Base-by-base conservation (phyloP, 2,797 vertebrate species). In the Enteromius mattozi region DNA sequence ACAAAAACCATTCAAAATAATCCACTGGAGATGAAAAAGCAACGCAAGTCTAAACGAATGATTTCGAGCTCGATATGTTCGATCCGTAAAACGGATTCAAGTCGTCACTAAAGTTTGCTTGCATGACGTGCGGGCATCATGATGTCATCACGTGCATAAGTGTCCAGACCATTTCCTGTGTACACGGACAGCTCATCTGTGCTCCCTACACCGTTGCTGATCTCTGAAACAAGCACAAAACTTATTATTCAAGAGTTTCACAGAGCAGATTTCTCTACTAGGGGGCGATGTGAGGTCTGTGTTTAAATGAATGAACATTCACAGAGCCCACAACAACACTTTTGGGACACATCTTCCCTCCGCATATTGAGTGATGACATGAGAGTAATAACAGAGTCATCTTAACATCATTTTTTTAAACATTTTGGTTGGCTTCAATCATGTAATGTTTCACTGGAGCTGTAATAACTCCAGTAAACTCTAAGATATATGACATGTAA, bases 121-220 rank as follows among this genome's bases (percentile, higher is more conserved):
- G 59, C 9, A 8, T 75, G 80, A 75, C 14, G 14, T 65, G 45
- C 6, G 17, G 45, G 71, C 6, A 35, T 76, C 71, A 76, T 16
- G 33, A 94, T 86, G 65, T 92, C 82, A 81, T 94, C 93, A 0
- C 93, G 95, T 89, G 95, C 90, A 56, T 94, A 96, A 7, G 78
- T 91, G 2, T 93, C 95, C 0, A 93, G 96, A 54, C 96, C 95
- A 0, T 96, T 97, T 83, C 97, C 96, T 0, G 96, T 96, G 87
- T 93, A 96, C 9, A 97, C 89, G 0, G 96, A 97, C 30, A 98
- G 93, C 83, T 97, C 97, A 0, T 99, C 97, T 0, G 95, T 91
- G 68, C 94, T 92, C 90, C 96, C 94, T 76, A 96, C 90, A 0
- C 97, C 96, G 0, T 93, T 97, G 92, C 96, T 96, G 80, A 99